Conservation (phyloP, 2,797 vertebrate species). For the Craterocephalus amniculus region DNA sequence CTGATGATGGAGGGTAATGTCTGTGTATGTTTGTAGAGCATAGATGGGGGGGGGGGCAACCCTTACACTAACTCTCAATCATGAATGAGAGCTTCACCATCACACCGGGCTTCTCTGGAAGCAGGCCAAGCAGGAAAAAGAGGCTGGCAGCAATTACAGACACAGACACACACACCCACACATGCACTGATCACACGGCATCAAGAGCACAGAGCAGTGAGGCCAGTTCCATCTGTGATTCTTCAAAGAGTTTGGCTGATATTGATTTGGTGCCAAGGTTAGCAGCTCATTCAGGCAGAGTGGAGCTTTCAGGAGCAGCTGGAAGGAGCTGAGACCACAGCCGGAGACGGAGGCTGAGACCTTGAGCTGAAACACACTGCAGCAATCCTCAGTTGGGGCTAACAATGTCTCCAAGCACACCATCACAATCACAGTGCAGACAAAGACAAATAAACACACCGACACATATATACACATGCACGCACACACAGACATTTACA, state of each 20-base stretch:
- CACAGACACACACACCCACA: conserved; percentile 55
- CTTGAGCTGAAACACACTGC: conserved; percentile 83
- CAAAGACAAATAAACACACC: conserved; percentile 77
- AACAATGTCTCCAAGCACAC: conserved; percentile 78
- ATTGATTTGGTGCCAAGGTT: conserved; percentile 91
- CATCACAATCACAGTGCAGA: conserved; percentile 69
- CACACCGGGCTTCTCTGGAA: conserved; percentile 71
- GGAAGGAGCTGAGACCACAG: conserved; percentile 84
- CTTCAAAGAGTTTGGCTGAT: conserved; percentile 89
- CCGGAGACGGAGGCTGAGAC: conserved; percentile 83
- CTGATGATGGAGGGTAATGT: conserved; percentile 20
- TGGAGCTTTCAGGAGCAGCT: conserved; percentile 87
- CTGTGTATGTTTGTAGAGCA: conserved; percentile 20
- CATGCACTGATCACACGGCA: conserved; percentile 64
- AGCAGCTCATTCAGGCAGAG: conserved; percentile 86
- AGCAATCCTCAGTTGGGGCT: conserved; percentile 75
- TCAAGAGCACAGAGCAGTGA: conserved; percentile 71
- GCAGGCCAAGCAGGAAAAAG: conserved; percentile 69
- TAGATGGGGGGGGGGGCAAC: conserved; percentile 15
- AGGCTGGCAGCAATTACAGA: conserved; percentile 77
- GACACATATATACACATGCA: conserved; percentile 20
- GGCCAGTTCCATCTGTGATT: conserved; percentile 88
- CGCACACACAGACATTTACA: conserved; percentile 41
- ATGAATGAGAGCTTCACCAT: conserved; percentile 70
- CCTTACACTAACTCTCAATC: conserved; percentile 60